Evolutionary conservation across 2,113 vertebrate species (phyloP), one percentile per base, ranked within the genome.

Genomic region (Callipepla californica): DNA sequence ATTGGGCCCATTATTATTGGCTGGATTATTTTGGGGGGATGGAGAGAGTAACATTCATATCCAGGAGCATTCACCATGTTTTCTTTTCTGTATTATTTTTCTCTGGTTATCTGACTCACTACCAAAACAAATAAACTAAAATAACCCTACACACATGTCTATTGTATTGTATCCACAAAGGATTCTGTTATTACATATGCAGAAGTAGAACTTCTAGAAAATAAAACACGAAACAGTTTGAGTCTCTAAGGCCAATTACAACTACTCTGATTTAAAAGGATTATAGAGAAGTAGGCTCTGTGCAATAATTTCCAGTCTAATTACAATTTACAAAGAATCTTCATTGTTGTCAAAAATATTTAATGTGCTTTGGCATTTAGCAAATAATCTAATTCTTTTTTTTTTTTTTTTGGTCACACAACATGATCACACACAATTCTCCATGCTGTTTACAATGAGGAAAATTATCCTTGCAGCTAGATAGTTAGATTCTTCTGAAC

Each of bases 161-260:
- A 92, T 94, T 94, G 91, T 96, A 80, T 69, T 3, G 0, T 86
- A 95, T 58, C 81, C 91, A 96, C 94, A 97, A 96, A 96, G 95
- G 92, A 95, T 94, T 94, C 87, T 95, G 95, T 94, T 96, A 96
- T 96, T 96, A 96, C 92, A 97, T 94, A 97, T 96, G 96, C 96
- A 97, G 93, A 97, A 95, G 96, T 85, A n/a, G 96, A 97, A 97
- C 96, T 95, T 96, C 93, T 93, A 87, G 90, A 97, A 97, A 96
- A 97, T 96, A 96, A 96, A 97, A 93, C 94, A 96, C 68, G 85
- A 95, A 96, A 90, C 92, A 94, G 86, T 88, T 92, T 96, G 94
- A 97, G 95, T 96, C 96, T 97, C 96, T 96, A 96, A 97, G 96
- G 97, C 96, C 96, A 97, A 97, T 97, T 97, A 97, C 97, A 96